Conservation (phyloP, 2,797 vertebrate species). For the Danio aesculapii region DNA sequence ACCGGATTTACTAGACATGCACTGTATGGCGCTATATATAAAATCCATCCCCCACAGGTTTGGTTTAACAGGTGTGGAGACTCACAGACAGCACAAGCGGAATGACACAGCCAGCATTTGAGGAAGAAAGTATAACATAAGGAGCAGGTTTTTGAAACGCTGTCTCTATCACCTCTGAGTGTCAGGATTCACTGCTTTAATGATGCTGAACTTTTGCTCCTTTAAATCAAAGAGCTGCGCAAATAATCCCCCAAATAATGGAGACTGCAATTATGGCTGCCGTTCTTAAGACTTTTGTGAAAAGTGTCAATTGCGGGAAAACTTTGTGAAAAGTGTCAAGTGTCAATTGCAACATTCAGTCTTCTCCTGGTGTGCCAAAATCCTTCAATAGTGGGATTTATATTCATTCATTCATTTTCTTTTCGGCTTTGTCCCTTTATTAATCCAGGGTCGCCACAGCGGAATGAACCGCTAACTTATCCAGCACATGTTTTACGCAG, state of each 20-base stretch:
- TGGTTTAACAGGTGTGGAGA: conserved; percentile 22
- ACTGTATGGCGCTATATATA: conserved; percentile 13
- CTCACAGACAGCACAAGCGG: conserved; percentile 13
- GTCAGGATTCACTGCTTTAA: not conserved
- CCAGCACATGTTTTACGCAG: too few relatives aligned
- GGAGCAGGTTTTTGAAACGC: not conserved
- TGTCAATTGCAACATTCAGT: not conserved
- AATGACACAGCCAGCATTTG: not conserved
- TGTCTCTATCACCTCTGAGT: not conserved
- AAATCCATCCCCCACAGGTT: not conserved
- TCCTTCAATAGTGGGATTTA: not conserved
- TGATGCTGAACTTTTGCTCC: not conserved
- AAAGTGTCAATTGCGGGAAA: not conserved
- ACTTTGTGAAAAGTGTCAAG: not conserved
- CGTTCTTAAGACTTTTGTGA: not conserved
- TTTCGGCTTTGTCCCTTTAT: too few relatives aligned
- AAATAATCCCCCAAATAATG: not conserved
- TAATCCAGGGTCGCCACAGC: too few relatives aligned
- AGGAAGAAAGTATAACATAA: not conserved
- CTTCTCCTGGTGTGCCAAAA: conserved; percentile 6
- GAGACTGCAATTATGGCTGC: conserved; percentile 13
- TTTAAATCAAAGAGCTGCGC: conserved; percentile 10
- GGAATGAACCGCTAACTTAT: too few relatives aligned
- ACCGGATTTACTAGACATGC: conserved; percentile 6
- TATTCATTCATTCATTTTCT: too few relatives aligned